Conservation (phyloP, 2,797 vertebrate species). For the Hafferia zeledoni region DNA sequence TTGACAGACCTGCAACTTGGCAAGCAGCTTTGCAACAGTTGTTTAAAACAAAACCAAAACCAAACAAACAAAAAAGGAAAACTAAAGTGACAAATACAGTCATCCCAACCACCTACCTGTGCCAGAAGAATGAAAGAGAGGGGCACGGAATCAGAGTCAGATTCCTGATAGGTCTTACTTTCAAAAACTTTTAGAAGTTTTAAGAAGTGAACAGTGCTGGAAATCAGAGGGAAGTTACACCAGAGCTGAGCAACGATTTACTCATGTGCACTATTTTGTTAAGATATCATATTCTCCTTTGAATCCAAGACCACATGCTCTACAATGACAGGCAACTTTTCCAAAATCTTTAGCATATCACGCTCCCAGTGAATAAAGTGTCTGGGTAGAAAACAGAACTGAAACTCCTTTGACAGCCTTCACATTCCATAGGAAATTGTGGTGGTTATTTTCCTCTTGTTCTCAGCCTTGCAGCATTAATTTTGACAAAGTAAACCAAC, state of each 20-base stretch:
- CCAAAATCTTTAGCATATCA: background rate
- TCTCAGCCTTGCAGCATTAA: background rate
- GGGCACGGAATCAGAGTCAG: background rate
- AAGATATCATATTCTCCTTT: background rate
- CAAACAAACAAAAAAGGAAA: too few species aligned
- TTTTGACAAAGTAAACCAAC: background rate
- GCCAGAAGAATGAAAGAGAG: background rate
- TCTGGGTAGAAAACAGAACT: background rate
- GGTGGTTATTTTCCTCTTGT: background rate
- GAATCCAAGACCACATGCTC: background rate
- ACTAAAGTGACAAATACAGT: background rate
- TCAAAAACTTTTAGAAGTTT: background rate
- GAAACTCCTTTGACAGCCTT: background rate
- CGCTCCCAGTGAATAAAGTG: background rate
- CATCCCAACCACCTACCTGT: background rate
- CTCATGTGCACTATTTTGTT: background rate
- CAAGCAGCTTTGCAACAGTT: background rate
- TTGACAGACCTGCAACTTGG: background rate
- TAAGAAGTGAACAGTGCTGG: background rate
- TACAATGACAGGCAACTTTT: background rate
- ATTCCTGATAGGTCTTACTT: background rate
- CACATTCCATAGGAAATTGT: background rate
- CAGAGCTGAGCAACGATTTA: background rate
- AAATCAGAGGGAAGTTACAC: background rate
- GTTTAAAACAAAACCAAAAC: fast-evolving